phyloP scores from a whole-genome alignment of 2,888 invertebrate species.

The Agrenia bidenticulata region DNA sequence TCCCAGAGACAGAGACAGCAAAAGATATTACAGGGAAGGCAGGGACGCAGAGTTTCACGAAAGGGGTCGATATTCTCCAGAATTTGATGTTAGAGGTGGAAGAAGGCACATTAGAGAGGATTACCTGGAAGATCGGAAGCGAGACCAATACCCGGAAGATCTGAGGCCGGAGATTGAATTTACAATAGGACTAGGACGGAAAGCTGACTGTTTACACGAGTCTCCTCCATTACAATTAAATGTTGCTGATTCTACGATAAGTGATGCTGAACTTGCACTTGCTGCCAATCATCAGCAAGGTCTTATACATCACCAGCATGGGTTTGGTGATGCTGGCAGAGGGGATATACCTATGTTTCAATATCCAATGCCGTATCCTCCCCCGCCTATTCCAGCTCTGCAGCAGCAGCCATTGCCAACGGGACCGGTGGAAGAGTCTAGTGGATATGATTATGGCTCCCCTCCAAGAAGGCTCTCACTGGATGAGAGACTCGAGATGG shows the following conservation, averaged over 20 bases:
- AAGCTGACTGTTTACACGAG: background rate
- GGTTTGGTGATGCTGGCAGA: background rate
- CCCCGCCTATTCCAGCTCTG: slow-evolving; percentile 19
- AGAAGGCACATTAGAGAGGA: background rate
- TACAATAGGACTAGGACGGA: background rate
- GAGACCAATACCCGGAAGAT: background rate
- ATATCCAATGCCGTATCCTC: slow-evolving; percentile 11
- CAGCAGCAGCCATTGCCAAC: background rate
- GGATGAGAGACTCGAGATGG: slow-evolving; percentile 64
- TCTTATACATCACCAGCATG: slow-evolving; percentile 4
- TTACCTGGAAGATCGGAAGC: background rate
- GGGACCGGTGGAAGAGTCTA: background rate
- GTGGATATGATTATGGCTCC: slow-evolving; percentile 30
- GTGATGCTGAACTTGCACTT: slow-evolving; percentile 58
- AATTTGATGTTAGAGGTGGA: background rate
- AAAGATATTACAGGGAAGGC: slow-evolving; percentile 16
- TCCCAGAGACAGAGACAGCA: slow-evolving; percentile 12
- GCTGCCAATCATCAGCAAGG: slow-evolving; percentile 23
- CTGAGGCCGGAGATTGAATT: background rate
- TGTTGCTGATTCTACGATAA: slow-evolving; percentile 62
- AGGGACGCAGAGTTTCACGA: slow-evolving; percentile 26
- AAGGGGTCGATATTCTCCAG: slow-evolving; percentile 16
- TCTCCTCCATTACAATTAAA: slow-evolving; percentile 57
- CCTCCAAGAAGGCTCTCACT: slow-evolving; percentile 64
- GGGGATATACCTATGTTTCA: background rate